Percentiles rank a stretch among this genome's conserved stretches.
phyloP scores from a whole-genome alignment of 2,113 vertebrate genomes.

The Austrofundulus limnaeus region DNA sequence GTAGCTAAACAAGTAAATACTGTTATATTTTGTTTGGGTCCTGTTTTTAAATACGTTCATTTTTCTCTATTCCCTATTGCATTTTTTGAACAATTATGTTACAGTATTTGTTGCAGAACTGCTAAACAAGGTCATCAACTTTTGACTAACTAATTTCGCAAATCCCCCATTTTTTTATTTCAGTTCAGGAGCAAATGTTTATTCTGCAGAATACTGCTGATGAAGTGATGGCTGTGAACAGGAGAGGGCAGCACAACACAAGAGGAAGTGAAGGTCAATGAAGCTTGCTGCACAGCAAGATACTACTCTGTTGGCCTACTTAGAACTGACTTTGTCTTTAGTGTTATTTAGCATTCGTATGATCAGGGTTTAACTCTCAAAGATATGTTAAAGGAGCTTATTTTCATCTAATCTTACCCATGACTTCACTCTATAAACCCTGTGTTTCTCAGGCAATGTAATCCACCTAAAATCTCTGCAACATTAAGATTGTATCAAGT shows the following conservation, averaged over 20 bases:
- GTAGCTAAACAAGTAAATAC: no score
- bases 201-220: background rate
- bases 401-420: constrained; percentile 6
- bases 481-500: constrained; percentile 57
- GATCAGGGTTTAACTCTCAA: constrained; percentile 35
- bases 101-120: no score
- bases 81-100: no score
- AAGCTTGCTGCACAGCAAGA: constrained; percentile 9
- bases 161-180: no score
- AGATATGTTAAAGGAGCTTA: constrained; percentile 24
- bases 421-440: constrained; percentile 21
- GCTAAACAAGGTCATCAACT: no score
- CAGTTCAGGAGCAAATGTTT: no score
- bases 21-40: no score
- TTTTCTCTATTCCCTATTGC: no score
- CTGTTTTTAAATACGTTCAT: no score
- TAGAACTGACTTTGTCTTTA: constrained; percentile 23
- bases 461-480: constrained; percentile 36
- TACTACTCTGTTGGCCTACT: constrained; percentile 22
- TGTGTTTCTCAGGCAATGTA: constrained; percentile 38
- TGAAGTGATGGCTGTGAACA: constrained; percentile 34
- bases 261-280: constrained; percentile 28
- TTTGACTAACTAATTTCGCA: no score
- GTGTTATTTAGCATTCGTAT: constrained; percentile 19
- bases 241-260: constrained; percentile 65